Conservation (phyloP, 2,888 invertebrate species). For the Dicyrtoma fusca region DNA sequence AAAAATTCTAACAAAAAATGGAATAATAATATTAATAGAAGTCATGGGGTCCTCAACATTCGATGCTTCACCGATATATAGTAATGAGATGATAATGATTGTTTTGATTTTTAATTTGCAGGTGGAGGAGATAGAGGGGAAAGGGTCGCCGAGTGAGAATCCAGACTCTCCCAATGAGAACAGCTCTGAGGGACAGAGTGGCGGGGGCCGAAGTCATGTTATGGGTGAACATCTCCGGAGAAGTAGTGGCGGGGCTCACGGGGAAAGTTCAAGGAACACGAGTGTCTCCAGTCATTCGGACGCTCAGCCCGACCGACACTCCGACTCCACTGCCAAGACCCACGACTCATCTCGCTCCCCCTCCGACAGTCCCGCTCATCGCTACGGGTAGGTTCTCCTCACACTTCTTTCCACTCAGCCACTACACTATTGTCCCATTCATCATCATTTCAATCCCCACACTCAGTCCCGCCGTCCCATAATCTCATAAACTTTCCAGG, state of each 20-base stretch:
- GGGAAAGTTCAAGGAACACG: slow-evolving; percentile 48
- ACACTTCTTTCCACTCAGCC: too few relatives aligned
- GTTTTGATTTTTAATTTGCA: slow-evolving; percentile 33
- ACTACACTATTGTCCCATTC: too few relatives aligned
- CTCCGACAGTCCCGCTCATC: slow-evolving; percentile 55
- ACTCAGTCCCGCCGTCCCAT: too few relatives aligned
- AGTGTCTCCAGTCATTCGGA: slow-evolving; percentile 55
- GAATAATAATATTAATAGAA: too few relatives aligned
- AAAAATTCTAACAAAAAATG: too few relatives aligned
- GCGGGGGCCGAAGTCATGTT: slow-evolving; percentile 21
- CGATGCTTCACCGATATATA: too few relatives aligned
- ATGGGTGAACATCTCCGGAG: neutral
- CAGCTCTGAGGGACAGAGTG: slow-evolving; percentile 42
- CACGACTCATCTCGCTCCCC: slow-evolving; percentile 56
- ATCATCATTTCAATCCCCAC: too few relatives aligned
- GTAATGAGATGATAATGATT: too few relatives aligned
- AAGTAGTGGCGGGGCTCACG: slow-evolving; percentile 20
- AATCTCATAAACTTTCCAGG: too few relatives aligned
- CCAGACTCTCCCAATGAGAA: slow-evolving; percentile 51
- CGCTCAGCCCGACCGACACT: slow-evolving; percentile 48
- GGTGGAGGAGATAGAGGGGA: slow-evolving; percentile 59
- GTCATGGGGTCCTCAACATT: too few relatives aligned
- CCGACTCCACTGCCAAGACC: slow-evolving; percentile 55
- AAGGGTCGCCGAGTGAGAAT: slow-evolving; percentile 56
- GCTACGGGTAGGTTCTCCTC: slow-evolving; percentile 45